phyloP scores from a whole-genome alignment of 1,140 invertebrate species.

The Asbolus verrucosus region DNA sequence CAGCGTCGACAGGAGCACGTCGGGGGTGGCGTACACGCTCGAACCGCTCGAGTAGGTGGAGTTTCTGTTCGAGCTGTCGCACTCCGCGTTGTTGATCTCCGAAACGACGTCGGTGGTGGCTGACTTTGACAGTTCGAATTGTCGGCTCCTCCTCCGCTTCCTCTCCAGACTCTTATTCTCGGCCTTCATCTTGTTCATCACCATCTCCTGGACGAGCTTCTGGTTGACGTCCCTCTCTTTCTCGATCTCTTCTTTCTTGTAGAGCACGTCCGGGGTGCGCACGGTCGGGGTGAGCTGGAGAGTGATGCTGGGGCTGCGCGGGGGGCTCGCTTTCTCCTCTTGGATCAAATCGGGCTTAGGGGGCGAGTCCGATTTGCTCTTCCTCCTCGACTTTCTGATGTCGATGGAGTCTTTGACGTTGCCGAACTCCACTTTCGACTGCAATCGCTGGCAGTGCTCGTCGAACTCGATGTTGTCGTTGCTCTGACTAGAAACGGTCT shows the following conservation, averaged over 20 bases:
- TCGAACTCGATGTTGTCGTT: conserved; percentile 68
- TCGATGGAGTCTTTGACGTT: conserved; percentile 79
- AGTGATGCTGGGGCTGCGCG: conserved; percentile 46
- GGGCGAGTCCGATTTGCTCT: conserved; percentile 64
- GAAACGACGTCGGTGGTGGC: conserved; percentile 57
- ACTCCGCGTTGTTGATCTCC: conserved; percentile 52
- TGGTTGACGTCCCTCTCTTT: conserved; percentile 63
- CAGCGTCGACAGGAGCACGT: conserved; percentile 58
- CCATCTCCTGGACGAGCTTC: conserved; percentile 73
- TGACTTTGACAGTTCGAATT: conserved; percentile 59
- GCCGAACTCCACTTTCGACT: conserved; percentile 78
- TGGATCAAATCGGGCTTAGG: conserved; percentile 65
- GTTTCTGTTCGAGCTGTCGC: conserved; percentile 34
- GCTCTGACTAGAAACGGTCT: conserved; percentile 44
- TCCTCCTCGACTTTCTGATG: conserved; percentile 74
- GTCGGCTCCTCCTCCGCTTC: conserved; percentile 55
- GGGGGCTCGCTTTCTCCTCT: conserved; percentile 63
- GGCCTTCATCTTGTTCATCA: conserved; percentile 81
- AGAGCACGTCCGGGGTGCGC: conserved; percentile 54
- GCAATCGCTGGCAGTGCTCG: conserved; percentile 76
- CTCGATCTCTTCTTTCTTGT: conserved; percentile 62
- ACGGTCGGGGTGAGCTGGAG: conserved; percentile 46
- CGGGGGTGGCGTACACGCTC: conserved; percentile 54
- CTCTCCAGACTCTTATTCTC: conserved; percentile 70
- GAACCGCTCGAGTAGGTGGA: conserved; percentile 44